A percentile compares a stretch with the other conserved stretches of the same genome.
These are phyloP conservation scores for Parauchenoglanis punctatus DNA, from an alignment of 2,797 vertebrate genomes.

Conservation along the genomic window DNA sequence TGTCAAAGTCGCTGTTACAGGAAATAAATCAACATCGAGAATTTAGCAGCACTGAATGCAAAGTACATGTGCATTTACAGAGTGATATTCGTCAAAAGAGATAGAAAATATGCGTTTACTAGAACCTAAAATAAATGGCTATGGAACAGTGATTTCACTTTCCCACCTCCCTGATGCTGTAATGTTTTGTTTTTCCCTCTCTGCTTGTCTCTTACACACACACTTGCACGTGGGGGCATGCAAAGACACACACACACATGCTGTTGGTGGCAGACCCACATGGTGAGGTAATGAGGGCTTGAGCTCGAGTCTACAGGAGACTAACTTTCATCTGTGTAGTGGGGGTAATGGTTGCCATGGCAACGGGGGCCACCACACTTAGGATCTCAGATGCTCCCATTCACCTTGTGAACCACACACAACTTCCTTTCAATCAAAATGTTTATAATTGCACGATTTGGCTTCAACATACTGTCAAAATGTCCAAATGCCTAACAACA, in stretches of 20 bases:
- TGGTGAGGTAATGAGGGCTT: conserved; percentile 76
- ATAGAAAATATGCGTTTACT: background rate
- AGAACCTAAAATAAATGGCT: background rate
- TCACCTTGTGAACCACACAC: conserved; percentile 40
- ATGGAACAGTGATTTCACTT: background rate
- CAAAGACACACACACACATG: conserved; percentile 29
- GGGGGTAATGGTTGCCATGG: conserved; percentile 76
- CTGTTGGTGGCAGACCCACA: conserved; percentile 52
- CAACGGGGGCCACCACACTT: conserved; percentile 66
- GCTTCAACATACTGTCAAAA: conserved; percentile 13
- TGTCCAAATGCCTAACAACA: background rate
- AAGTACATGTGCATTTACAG: no score
- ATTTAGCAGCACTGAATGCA: background rate
- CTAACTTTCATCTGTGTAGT: conserved; percentile 71
- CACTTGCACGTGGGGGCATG: background rate
- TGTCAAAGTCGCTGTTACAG: background rate
- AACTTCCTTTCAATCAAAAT: conserved; percentile 57
- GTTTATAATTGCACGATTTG: conserved; percentile 42
- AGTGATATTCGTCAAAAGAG: background rate
- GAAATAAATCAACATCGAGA: background rate
- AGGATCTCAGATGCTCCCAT: conserved; percentile 52
- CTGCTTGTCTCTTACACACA: conserved; percentile 11
- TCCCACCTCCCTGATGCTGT: background rate
- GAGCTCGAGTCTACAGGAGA: conserved; percentile 72
- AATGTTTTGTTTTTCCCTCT: conserved; percentile 20